Evolutionary conservation across 2,888 invertebrate genomes (phyloP), one percentile per base, ranked within the genome.

Genomic region (Dryadula phaetusa): DNA sequence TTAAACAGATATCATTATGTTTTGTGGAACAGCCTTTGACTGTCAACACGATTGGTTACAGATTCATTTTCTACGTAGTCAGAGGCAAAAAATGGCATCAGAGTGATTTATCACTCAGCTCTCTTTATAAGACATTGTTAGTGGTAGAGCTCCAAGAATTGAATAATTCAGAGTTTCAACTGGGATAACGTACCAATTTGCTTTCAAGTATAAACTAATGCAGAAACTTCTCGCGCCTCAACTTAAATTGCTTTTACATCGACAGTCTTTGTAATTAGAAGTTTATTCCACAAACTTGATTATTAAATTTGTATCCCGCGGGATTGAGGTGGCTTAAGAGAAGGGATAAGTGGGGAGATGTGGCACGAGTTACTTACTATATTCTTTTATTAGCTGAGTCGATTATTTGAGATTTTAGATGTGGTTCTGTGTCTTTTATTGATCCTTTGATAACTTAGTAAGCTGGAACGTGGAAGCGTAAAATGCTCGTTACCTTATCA

Each of bases 171-270:
- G 2, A 12, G 14, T 10, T 58, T 16, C 22, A 42, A 58, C 58
- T 16, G 25, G 58, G 16, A 60, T 44, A 60, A 60, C 16, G 10
- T 37, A 25, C 42, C 14, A 58, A 60, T 60, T 60, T 60, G 42
- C 44, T 44, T 60, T 28, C 16, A 28, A 25, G 18, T 60, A 44
- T 5, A 60, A 44, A 60, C 58, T 60, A 60, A 60, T 60, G 6
- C 58, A 16, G 25, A 42, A 42, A 60, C 58, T 60, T 56, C 8
- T 37, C 58, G 28, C 42, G 58, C 58, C 44, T 28, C 16, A 64
- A 58, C 58, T 64, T 64, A 49, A 47, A 64, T 64, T 58, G 40
- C 58, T 64, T 64, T 64, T 64, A 40, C 58, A 58, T 56, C 46
- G 28, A 64, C 56, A 37, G 22, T 56, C 40, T 64, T 47, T 37